Evolutionary conservation across 2,797 vertebrate genomes (phyloP), one percentile per base, ranked within the genome.

Genomic region (Malacoraja senta): DNA sequence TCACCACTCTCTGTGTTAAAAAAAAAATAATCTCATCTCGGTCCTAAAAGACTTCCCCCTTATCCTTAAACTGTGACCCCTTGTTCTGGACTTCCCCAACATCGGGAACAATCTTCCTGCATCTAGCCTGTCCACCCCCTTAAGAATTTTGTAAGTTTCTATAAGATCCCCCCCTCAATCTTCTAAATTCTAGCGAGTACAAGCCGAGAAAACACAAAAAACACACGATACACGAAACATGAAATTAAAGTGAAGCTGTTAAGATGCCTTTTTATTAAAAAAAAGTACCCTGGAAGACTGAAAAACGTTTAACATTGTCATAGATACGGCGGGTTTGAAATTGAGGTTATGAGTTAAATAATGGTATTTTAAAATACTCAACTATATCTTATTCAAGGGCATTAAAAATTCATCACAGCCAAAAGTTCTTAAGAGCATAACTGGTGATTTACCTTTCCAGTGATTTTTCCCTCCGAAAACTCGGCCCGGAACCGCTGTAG

Each of bases 401-500:
- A 38, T 74, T 93, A 94, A 58, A 93, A 93, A 24, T 93, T 81
- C 93, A 93, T 78, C 93, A 35, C 35, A 58, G 93, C 93, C 21
- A 80, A 65, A 53, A 86, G 76, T 71, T 93, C 93, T 88, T 74
- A 94, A 94, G 7, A 76, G n/a, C 15, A 53, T 58, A n/a, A 19
- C 15, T 58, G 35, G 32, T 95, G 95, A 98, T 98, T 98, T 95
- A 97, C 99, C 96, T 98, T 97, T 96, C 99, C 99, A 93, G 98
- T 99, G 95, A 99, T 99, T 96, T 99, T 99, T 93, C 99, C 99
- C 95, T 99, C 99, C 32, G 99, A 97, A 96, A 99, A 99, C 95
- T 99, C 99, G 94, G 99, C 99, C 95, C 99, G 97, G 97, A 99
- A 99, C 96, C 98, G 97, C 99, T 99, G 97, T 93, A 95, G 95